A percentile compares a stretch with the other conserved stretches of the same genome.
phyloP scores from a whole-genome alignment of 2,113 vertebrate genomes.

The Cnemophilus loriae region DNA sequence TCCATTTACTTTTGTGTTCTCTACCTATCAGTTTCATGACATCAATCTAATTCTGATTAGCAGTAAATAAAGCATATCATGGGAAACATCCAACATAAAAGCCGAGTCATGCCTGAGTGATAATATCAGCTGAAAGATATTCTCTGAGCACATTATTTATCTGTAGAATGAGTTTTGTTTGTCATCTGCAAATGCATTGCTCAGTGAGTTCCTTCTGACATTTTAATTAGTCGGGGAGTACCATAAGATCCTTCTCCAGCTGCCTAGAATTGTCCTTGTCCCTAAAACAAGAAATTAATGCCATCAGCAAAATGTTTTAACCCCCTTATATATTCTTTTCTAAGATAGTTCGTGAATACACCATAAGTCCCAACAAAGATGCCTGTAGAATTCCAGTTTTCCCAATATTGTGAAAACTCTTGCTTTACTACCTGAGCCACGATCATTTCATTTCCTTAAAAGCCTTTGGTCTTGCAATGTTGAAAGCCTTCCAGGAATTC shows the following conservation, averaged over 20 bases:
- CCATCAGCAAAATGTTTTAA: neutral
- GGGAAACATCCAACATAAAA: neutral
- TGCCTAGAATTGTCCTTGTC: neutral
- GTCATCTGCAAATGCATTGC: neutral
- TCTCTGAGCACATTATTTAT: neutral
- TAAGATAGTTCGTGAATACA: neutral
- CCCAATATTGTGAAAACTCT: neutral
- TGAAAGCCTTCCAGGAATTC: neutral
- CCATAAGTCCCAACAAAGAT: neutral
- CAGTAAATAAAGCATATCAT: neutral
- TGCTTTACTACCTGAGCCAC: neutral
- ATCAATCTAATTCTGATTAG: neutral
- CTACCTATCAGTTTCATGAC: neutral
- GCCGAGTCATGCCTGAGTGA: neutral
- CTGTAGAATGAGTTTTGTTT: neutral
- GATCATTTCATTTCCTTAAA: neutral
- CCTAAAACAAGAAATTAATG: neutral
- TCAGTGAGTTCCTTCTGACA: neutral
- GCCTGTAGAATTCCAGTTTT: fast-evolving
- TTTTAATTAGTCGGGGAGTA: neutral
- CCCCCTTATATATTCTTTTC: neutral
- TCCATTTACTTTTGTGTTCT: neutral
- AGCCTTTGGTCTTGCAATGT: neutral
- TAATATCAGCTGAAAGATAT: neutral
- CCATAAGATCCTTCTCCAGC: neutral